Evolutionary conservation across 2,888 invertebrate species (phyloP).

Genomic region (Cryptocephalus primarius): DNA sequence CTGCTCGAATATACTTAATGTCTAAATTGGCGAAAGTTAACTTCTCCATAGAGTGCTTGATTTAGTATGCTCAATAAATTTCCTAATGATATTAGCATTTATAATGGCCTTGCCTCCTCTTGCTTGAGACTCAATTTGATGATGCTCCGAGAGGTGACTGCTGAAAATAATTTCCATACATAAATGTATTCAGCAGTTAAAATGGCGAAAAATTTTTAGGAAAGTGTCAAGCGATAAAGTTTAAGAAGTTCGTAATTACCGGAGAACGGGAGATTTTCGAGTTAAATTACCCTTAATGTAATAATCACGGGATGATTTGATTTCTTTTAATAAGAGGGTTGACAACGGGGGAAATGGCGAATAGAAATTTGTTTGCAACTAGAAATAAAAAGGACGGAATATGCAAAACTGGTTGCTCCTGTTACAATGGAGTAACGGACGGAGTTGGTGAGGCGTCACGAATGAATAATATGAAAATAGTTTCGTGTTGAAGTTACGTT

Average conservation of each 20-base stretch:
- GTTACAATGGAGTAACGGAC: too few relatives aligned
- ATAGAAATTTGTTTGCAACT: too few relatives aligned
- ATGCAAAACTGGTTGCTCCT: too few relatives aligned
- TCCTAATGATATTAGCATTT: constrained; percentile 23
- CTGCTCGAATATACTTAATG: constrained; percentile 12
- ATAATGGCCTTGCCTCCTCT: constrained; percentile 11
- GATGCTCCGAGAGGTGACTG: neutral
- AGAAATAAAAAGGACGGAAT: too few relatives aligned
- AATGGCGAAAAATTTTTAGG: constrained; percentile 3
- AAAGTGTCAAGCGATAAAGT: neutral
- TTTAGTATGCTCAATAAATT: constrained; percentile 23
- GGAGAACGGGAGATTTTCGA: neutral
- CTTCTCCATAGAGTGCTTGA: constrained; percentile 10
- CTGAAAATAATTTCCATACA: neutral
- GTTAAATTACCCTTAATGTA: neutral
- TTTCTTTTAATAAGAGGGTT: too few relatives aligned
- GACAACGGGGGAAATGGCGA: too few relatives aligned
- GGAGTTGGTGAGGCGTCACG: too few relatives aligned
- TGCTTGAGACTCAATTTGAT: constrained; percentile 8
- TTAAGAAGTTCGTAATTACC: neutral
- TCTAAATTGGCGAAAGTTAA: constrained; percentile 13
- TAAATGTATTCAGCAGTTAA: constrained; percentile 1
- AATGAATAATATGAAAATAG: too few relatives aligned
- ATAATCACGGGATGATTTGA: too few relatives aligned
- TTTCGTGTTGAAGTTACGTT: too few relatives aligned